Evolutionary conservation across 1,140 invertebrate genomes (phyloP), one percentile per base, ranked within the genome.

Genomic region (Lanistes nyassanus): DNA sequence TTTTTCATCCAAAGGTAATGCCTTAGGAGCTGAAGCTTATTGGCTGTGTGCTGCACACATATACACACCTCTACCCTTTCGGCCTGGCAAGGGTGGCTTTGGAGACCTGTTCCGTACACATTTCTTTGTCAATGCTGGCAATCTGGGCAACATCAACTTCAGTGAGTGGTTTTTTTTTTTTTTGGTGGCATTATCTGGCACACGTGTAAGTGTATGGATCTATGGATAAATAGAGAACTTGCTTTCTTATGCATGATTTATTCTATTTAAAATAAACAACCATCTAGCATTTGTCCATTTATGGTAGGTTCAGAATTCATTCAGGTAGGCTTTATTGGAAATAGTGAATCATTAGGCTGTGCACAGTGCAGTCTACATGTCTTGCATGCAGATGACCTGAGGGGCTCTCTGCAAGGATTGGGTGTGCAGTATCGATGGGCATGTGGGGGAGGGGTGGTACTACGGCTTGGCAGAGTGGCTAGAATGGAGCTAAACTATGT

Each of bases 401-500:
- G n/a, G 3, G 69, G 62, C 0, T 77, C 82, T n/a, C 19, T 79
- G 13, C 55, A 60, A 16, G 60, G 76, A 21, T 23, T 85, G 71
- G 70, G 70, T 37, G 65, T 78, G 19, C 75, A 71, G n/a, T 76
- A 82, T 36, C 75, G 85, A 23, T 79, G 83, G 76, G 78, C 86
- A 0, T 87, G 84, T 72, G 86, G 86, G 26, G 65, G 70, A 37
- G 86, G 86, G 29, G 74, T 87, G 70, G 84, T 85, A 16, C 89
- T 97, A 77, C 91, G 93, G 78, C 84, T 97, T 21, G 95, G 93
- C 6, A 91, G 94, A 64, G 90, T 94, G 60, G 95, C 95, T 21
- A 89, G 95, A 73, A 87, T 97, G 26, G 96, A 97, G 91, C 90
- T 97, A 13, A 97, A 97, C 90, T 96, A 96, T 88, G 94, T 93